Percentiles rank a stretch among this genome's conserved stretches.
Evolutionary conservation across 2,113 vertebrate species (phyloP).

Genomic region (Cranoglanis bouderius): DNA sequence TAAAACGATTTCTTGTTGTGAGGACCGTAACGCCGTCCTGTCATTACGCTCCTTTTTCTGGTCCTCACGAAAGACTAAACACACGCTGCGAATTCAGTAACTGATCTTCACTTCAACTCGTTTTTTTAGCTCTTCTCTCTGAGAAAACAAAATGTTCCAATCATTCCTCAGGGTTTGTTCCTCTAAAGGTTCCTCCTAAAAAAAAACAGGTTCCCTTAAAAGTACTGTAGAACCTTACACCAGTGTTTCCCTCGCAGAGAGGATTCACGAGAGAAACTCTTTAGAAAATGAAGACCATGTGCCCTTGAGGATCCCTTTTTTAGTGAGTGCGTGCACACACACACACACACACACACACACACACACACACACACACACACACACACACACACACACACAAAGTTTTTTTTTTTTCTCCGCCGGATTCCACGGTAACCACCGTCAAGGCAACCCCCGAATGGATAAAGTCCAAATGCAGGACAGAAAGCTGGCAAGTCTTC

Average conservation of each 20-base stretch:
- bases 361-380: background rate
- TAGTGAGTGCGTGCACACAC: background rate
- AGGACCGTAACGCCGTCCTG: background rate
- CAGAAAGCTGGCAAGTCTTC: background rate
- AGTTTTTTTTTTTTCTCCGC: background rate
- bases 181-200: background rate
- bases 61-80: background rate
- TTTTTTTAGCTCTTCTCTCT: background rate
- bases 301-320: background rate
- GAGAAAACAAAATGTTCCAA: background rate
- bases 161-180: background rate
- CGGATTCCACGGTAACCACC: slow-evolving; percentile 12
- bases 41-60: too few species aligned
- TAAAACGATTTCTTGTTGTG: background rate
- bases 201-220: background rate
- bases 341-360: background rate
- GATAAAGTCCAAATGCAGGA: slow-evolving; percentile 17
- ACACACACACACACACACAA: background rate
- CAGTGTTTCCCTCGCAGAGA: background rate
- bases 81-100: background rate
- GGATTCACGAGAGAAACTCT: background rate
- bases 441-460: slow-evolving; percentile 1
- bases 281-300: background rate
- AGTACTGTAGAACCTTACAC: too few species aligned
- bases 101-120: background rate